Percentiles rank a stretch among this genome's conserved stretches.
Conservation (phyloP, 2,113 vertebrate genomes). For the Leuciscus idus region DNA sequence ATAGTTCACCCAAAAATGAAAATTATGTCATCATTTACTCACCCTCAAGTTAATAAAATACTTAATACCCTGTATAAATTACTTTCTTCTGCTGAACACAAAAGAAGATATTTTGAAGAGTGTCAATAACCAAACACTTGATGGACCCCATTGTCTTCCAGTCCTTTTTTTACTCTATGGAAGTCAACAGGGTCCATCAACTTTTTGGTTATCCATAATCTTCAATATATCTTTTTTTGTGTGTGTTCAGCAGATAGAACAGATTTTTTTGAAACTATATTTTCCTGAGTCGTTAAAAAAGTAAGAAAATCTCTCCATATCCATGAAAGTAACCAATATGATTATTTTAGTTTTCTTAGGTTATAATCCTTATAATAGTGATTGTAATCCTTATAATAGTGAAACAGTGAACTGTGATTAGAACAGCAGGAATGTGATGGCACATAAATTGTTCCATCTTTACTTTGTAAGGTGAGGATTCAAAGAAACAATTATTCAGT, state of each 20-base stretch:
- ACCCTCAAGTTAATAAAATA: no score
- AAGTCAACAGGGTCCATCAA: no score
- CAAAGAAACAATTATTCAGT: background rate
- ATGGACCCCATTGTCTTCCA: no score
- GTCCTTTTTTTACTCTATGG: no score
- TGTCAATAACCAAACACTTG: no score
- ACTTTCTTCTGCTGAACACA: no score
- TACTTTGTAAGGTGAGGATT: background rate
- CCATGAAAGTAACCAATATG: background rate
- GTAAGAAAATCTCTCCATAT: background rate
- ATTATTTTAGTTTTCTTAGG: background rate
- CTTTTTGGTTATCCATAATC: no score
- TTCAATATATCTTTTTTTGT: no score
- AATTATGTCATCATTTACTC: no score
- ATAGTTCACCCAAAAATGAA: no score
- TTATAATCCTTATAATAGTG: background rate
- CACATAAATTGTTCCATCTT: background rate
- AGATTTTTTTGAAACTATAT: background rate
- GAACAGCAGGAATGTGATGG: constrained; percentile 1
- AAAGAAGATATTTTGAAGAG: no score
- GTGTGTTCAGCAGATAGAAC: background rate
- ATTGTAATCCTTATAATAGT: background rate
- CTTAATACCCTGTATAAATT: no score
- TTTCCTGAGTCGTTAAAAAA: background rate
- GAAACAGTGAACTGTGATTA: background rate